These are phyloP conservation scores for Gila orcuttii DNA, from an alignment of 2,113 vertebrate genomes.

Conservation along the genomic window DNA sequence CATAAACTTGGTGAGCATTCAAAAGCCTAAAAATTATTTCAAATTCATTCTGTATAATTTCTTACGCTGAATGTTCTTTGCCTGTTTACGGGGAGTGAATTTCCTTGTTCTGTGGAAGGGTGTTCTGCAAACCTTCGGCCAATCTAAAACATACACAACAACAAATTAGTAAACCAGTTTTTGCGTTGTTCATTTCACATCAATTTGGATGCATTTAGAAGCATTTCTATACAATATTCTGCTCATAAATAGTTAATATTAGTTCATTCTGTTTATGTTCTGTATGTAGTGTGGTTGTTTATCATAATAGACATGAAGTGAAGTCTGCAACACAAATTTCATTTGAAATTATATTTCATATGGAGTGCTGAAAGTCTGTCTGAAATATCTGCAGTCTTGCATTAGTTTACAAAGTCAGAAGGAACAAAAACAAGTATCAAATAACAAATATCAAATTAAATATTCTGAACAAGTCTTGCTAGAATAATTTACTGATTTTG, in stretches of 20 bases:
- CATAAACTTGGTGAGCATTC: not conserved
- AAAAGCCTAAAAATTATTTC: not conserved
- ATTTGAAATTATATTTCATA: not conserved
- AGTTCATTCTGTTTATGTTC: not conserved
- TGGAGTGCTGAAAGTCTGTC: not conserved
- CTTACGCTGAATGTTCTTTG: slow-evolving; percentile 62
- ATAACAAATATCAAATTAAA: not conserved
- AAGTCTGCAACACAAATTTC: not conserved
- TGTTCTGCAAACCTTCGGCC: slow-evolving; percentile 16
- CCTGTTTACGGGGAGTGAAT: slow-evolving; percentile 38
- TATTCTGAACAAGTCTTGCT: not conserved
- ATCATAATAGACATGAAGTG: not conserved
- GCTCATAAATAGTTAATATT: too few species aligned
- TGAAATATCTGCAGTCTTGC: not conserved
- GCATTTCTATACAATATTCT: not conserved
- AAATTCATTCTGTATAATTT: not conserved
- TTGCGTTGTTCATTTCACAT: too few species aligned
- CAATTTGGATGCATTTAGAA: not conserved
- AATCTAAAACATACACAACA: slow-evolving; percentile 42
- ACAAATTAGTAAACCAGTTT: not conserved
- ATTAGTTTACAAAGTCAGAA: not conserved
- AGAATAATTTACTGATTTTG: slow-evolving; percentile 8
- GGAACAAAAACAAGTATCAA: not conserved
- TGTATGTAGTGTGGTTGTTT: not conserved
- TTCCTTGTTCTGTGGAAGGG: slow-evolving; percentile 32